Percentiles rank a stretch among this genome's conserved stretches.
These are phyloP conservation scores for Chamaea fasciata DNA, from an alignment of 2,113 vertebrate genomes.

Conservation along the genomic window DNA sequence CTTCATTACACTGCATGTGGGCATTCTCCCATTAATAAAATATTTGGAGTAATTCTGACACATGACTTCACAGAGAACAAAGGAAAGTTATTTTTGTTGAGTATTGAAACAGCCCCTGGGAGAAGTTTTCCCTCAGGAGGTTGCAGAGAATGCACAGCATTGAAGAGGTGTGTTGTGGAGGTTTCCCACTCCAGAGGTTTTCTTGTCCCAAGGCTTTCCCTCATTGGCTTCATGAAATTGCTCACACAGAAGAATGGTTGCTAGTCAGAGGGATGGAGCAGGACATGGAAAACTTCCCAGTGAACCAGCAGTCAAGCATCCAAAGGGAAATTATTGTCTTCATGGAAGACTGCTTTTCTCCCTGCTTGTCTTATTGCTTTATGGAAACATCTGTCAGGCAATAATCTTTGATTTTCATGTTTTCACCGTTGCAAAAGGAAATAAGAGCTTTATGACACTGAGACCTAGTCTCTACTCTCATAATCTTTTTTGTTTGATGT, in stretches of 20 bases:
- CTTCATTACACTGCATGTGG: not conserved
- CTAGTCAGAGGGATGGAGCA: not conserved
- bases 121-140: not conserved
- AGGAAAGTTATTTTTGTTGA: not conserved
- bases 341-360: not conserved
- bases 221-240: not conserved
- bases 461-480: not conserved
- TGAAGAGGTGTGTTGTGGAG: not conserved
- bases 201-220: not conserved
- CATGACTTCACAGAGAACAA: not conserved
- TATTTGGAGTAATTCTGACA: not conserved
- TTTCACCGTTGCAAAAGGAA: conserved; percentile 6
- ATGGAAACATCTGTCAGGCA: conserved; percentile 12
- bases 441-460: not conserved
- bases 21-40: not conserved
- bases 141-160: rapidly evolving
- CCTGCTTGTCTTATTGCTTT: conserved; percentile 21
- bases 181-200: not conserved
- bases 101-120: not conserved
- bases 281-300: not conserved
- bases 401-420: conserved; percentile 5
- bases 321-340: conserved; percentile 28
- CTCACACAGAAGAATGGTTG: not conserved
- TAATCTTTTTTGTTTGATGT: not conserved
- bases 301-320: not conserved